These are phyloP conservation scores for Pandemis heparana DNA, from an alignment of 2,888 invertebrate genomes.

Conservation along the genomic window DNA sequence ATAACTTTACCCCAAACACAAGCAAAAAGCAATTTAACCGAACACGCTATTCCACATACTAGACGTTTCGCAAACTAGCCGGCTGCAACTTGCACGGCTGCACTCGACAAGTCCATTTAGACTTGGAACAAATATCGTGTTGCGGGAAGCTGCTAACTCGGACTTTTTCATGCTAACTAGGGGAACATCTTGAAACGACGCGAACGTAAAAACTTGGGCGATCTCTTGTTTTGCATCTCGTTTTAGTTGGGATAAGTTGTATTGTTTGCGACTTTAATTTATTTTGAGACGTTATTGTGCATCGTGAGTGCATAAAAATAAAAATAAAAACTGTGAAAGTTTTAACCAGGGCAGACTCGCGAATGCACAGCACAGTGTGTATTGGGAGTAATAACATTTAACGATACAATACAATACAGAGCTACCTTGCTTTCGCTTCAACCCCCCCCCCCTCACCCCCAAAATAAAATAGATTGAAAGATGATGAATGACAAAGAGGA, in stretches of 20 bases:
- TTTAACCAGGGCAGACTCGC: no score
- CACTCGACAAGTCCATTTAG: slow-evolving; percentile 47
- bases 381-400: no score
- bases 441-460: no score
- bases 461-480: no score
- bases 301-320: no score
- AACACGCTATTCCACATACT: not conserved
- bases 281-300: not conserved
- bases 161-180: slow-evolving; percentile 22
- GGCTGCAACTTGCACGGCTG: slow-evolving; percentile 45
- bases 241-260: not conserved
- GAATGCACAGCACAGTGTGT: no score
- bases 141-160: slow-evolving; percentile 38
- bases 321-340: no score
- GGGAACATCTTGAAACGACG: slow-evolving; percentile 6
- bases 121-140: slow-evolving; percentile 43
- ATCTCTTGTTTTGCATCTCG: slow-evolving; percentile 8
- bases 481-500: no score
- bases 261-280: not conserved
- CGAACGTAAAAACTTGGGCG: not conserved
- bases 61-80: slow-evolving; percentile 37
- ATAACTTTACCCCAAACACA: slow-evolving; percentile 6
- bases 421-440: no score
- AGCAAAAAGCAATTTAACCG: slow-evolving; percentile 5
- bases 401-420: no score